Conservation (phyloP, 2,113 vertebrate species). For the Mesocricetus auratus region DNA sequence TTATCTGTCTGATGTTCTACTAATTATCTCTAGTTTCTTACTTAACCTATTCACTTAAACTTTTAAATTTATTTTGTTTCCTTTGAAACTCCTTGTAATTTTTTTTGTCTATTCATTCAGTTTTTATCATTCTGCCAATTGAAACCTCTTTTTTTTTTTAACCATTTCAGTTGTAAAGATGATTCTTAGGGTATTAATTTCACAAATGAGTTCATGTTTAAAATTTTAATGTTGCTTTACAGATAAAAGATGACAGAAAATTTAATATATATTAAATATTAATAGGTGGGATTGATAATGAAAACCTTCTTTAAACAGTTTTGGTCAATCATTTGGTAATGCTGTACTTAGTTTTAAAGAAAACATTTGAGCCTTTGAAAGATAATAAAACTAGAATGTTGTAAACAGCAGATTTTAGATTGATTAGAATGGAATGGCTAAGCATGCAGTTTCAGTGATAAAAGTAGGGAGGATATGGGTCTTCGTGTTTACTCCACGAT, state of each 20-base stretch:
- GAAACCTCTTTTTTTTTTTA: neutral
- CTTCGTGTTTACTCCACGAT: neutral
- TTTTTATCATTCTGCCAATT: conserved; percentile 22
- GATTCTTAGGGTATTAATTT: neutral
- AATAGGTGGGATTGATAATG: neutral
- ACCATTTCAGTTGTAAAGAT: conserved; percentile 2
- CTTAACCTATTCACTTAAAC: neutral
- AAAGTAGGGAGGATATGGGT: neutral
- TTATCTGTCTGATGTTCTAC: neutral
- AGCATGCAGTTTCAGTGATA: conserved; percentile 10
- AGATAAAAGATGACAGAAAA: neutral
- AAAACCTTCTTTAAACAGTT: conserved; percentile 34
- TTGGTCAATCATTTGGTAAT: conserved; percentile 14
- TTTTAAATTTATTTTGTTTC: conserved; percentile 47
- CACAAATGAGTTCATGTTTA: neutral
- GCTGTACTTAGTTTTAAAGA: conserved; percentile 52
- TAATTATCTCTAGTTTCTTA: neutral
- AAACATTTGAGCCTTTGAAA: conserved; percentile 41
- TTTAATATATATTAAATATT: neutral
- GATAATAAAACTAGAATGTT: conserved; percentile 18
- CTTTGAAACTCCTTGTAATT: conserved; percentile 1
- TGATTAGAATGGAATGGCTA: neutral
- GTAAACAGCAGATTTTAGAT: neutral
- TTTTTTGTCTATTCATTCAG: neutral
- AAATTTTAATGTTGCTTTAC: neutral